A percentile compares a stretch with the other conserved stretches of the same genome.
Evolutionary conservation across 2,113 vertebrate species (phyloP).

Genomic region (Myodes glareolus): DNA sequence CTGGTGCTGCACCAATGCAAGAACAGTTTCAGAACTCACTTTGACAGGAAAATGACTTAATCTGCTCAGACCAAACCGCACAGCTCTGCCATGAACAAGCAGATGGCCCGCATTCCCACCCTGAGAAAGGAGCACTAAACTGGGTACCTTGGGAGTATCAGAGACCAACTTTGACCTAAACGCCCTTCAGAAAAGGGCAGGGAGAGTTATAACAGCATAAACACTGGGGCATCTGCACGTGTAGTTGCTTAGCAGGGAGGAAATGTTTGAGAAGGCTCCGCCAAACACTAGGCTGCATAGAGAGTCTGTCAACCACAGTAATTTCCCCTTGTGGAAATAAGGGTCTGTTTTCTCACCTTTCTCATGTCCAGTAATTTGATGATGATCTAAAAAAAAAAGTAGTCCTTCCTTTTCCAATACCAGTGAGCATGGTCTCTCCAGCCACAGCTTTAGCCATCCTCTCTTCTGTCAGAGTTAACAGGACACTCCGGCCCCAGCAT

Average conservation of each 20-base stretch:
- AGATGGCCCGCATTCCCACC: conserved; percentile 33
- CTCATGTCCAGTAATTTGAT: conserved; percentile 78
- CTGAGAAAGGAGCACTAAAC: conserved; percentile 67
- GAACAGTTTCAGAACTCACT: conserved; percentile 33
- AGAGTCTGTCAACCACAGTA: neutral
- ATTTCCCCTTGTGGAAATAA: conserved; percentile 59
- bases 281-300: neutral
- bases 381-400: conserved; percentile 77
- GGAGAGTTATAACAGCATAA: neutral
- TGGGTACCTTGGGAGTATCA: conserved; percentile 49
- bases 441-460: conserved; percentile 68
- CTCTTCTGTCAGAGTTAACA: conserved; percentile 63
- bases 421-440: conserved; percentile 59
- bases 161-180: conserved; percentile 32
- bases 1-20: conserved; percentile 63
- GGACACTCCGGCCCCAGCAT: conserved; percentile 56
- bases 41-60: neutral
- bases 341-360: conserved; percentile 75
- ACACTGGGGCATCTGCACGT: neutral
- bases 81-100: neutral
- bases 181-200: conserved; percentile 30
- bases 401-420: conserved; percentile 69
- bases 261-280: conserved; percentile 41
- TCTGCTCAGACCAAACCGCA: conserved; percentile 6
- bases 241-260: neutral